Base-by-base conservation (phyloP, 92 coral and sea anemone genomes). In the Diadumene lineata region DNA sequence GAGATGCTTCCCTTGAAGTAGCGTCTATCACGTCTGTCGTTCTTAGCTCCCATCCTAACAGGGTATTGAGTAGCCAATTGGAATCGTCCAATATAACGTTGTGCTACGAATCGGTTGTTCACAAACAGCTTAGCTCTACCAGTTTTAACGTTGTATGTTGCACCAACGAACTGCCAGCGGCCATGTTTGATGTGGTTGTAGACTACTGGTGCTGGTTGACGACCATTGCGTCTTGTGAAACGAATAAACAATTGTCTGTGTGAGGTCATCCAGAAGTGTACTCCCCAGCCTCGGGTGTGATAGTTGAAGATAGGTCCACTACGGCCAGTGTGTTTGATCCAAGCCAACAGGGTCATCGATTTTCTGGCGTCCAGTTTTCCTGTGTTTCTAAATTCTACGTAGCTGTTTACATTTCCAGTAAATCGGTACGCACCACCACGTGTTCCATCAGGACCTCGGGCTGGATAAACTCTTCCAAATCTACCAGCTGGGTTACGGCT, bases 361-460 rank as follows among this genome's bases (percentile, higher is more conserved):
- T 34, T 75, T 31, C 64, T 75, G 27, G 93, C 78, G 77, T 89
- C 93, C 38, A 89, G 75, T 30, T 66, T 71, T 3, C 93, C 82
- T 4, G 79, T 79, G 64, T 89, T 89, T 7, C 87, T 90, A 63
- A 85, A 85, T 61, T 78, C 67, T 44, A 81, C 75, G 70, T 75
- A 89, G 19, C 87, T 87, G 71, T 44, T 68, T 18, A 61, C 43
- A 16, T 80, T 72, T 31, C 90, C 87, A 60, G 50, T 60, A 58
- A 89, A 85, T 62, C 38, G 79, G 30, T 64, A 58, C 21, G 93
- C 78, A 48, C 93, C 88, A 8, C 60, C 69, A 1, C 85, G 90
- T 34, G 85, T 74, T 22, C 76, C 43, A 60, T 89, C 90, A 31
- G 93, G 93, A 16, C 93, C 93, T 50, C 79, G 88, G 21, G 87